A percentile compares a stretch with the other conserved stretches of the same genome.
Evolutionary conservation across 2,888 invertebrate genomes (phyloP).

Genomic region (Biston stratarius): DNA sequence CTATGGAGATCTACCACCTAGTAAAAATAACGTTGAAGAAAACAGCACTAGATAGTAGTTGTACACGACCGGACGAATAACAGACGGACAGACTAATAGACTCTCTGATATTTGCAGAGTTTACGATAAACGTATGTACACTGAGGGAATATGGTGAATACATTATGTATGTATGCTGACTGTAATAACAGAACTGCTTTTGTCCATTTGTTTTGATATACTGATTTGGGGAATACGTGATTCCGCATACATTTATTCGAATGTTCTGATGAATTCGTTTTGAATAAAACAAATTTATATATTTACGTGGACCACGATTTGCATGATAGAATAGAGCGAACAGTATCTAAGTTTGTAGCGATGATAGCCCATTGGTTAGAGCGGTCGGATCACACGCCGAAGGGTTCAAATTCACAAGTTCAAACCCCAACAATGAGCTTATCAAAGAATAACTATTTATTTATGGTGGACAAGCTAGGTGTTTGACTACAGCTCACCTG

Average conservation of each 20-base stretch:
- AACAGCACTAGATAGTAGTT: conserved; percentile 9
- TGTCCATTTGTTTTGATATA: conserved; percentile 35
- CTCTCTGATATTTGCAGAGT: conserved; percentile 4
- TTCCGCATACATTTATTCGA: conserved; percentile 31
- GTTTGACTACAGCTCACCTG: too few relatives aligned
- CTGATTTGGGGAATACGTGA: conserved; percentile 32
- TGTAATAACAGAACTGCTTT: conserved; percentile 31
- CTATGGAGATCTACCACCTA: too few relatives aligned
- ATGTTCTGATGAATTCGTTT: conserved; percentile 30
- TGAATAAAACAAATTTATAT: conserved; percentile 24
- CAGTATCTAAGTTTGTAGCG: background rate
- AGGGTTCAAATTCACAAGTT: too few relatives aligned
- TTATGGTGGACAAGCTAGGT: too few relatives aligned
- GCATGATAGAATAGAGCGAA: background rate
- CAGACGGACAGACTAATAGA: conserved; percentile 24
- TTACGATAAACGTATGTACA: conserved; percentile 22
- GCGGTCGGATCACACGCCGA: too few relatives aligned
- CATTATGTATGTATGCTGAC: conserved; percentile 22
- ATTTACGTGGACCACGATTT: conserved; percentile 7
- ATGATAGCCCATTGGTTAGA: too few relatives aligned
- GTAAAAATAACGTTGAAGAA: conserved; percentile 3
- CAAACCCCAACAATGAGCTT: too few relatives aligned
- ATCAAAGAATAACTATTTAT: too few relatives aligned
- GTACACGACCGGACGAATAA: conserved; percentile 13
- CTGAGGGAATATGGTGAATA: conserved; percentile 22